phyloP scores from a whole-genome alignment of 2,113 vertebrate genomes.

The Cynoglossus semilaevis region DNA sequence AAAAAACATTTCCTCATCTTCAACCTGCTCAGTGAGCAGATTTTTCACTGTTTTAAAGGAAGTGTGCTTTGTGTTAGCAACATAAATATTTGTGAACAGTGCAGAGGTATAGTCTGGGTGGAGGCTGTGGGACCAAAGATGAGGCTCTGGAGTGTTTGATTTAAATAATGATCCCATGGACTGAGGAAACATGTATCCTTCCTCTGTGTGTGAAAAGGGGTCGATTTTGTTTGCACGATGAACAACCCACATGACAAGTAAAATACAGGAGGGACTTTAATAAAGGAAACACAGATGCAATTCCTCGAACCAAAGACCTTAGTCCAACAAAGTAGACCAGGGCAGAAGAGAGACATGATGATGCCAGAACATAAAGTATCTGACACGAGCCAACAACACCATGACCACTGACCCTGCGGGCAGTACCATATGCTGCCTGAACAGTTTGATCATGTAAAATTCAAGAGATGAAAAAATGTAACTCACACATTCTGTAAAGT shows the following conservation, averaged over 20 bases:
- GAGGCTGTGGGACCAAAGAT: slow-evolving; percentile 11
- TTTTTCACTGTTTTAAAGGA: background rate
- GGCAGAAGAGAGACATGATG: background rate
- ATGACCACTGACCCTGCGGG: background rate
- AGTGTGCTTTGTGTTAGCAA: background rate
- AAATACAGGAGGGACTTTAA: background rate
- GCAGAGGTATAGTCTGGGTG: background rate
- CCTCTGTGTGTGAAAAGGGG: slow-evolving; percentile 14
- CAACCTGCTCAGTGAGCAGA: too few species aligned
- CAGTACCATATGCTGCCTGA: background rate
- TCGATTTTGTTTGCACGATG: background rate
- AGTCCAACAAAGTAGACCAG: slow-evolving; percentile 13
- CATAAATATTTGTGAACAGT: background rate
- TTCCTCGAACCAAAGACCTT: slow-evolving; percentile 7
- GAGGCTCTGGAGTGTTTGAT: slow-evolving; percentile 16
- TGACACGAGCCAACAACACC: background rate
- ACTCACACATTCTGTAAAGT: slow-evolving; percentile 15
- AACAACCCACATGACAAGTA: background rate
- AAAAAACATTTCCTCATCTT: too few species aligned
- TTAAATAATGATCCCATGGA: slow-evolving; percentile 16
- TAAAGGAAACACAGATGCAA: background rate
- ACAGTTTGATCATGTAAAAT: background rate
- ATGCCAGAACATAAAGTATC: background rate
- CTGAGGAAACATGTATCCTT: slow-evolving; percentile 33
- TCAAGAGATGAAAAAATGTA: background rate